Evolutionary conservation across 2,888 invertebrate species (phyloP).

Genomic region (Epirrita christyi): DNA sequence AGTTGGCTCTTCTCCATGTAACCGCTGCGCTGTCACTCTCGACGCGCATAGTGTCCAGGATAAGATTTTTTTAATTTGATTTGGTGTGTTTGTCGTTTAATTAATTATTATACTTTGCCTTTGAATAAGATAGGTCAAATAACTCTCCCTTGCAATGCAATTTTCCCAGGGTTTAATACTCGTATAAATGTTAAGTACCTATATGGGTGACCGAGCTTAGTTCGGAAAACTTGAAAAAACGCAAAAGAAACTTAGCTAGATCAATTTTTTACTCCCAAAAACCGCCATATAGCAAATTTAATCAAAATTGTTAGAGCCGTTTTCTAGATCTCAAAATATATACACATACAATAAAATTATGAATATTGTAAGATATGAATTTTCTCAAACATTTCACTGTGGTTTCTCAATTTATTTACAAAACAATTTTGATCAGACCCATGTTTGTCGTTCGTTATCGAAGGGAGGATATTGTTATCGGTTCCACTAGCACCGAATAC

Average conservation of each 20-base stretch:
- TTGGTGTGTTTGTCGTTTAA: neutral
- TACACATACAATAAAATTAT: too few relatives aligned
- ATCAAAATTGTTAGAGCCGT: too few relatives aligned
- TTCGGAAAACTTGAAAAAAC: too few relatives aligned
- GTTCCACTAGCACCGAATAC: slow-evolving; percentile 37
- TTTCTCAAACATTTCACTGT: slow-evolving; percentile 9
- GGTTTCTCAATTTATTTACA: slow-evolving; percentile 42
- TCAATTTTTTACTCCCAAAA: too few relatives aligned
- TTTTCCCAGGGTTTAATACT: neutral
- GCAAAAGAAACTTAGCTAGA: too few relatives aligned
- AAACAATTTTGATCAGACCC: slow-evolving; percentile 43
- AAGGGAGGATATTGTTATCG: slow-evolving; percentile 46
- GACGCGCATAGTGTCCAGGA: slow-evolving; percentile 39
- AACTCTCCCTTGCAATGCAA: neutral
- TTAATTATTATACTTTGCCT: neutral
- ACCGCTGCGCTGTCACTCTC: slow-evolving; percentile 29
- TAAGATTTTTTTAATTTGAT: slow-evolving; percentile 6
- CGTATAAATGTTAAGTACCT: neutral
- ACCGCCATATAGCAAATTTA: too few relatives aligned
- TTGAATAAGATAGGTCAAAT: neutral
- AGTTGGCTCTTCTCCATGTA: slow-evolving; percentile 58
- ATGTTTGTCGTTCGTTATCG: slow-evolving; percentile 36
- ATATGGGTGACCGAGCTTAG: too few relatives aligned
- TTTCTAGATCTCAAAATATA: too few relatives aligned
- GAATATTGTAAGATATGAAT: too few relatives aligned